Evolutionary conservation across 2,888 invertebrate species (phyloP).

Genomic region (Trichogramma evanescens): DNA sequence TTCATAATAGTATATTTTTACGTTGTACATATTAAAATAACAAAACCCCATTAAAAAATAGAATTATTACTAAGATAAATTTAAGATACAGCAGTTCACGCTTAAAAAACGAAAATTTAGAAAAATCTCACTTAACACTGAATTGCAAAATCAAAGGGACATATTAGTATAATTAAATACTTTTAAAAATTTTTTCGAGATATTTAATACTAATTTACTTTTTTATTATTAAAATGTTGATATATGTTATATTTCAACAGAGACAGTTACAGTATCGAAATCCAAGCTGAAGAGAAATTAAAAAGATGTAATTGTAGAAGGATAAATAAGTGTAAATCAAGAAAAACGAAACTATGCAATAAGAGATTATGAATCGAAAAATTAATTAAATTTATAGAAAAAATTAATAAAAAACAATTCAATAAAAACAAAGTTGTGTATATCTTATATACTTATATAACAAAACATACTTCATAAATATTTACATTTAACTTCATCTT

Average conservation of each 20-base stretch:
- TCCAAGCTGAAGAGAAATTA: constrained; percentile 10
- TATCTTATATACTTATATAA: constrained; percentile 8
- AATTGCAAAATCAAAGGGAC: neutral
- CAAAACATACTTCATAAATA: constrained; percentile 5
- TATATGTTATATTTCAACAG: constrained; percentile 19
- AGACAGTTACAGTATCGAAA: constrained; percentile 11
- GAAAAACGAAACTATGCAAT: constrained; percentile 12
- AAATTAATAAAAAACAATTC: neutral
- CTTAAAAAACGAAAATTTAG: neutral
- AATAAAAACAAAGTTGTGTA: neutral
- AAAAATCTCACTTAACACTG: neutral
- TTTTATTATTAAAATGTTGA: neutral
- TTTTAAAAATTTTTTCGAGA: neutral
- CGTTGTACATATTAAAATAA: constrained; percentile 28
- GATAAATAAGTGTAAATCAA: constrained; percentile 18
- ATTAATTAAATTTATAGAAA: constrained; percentile 1
- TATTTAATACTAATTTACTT: neutral
- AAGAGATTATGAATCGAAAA: constrained; percentile 9
- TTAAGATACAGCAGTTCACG: constrained; percentile 6
- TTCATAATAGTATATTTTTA: constrained; percentile 30
- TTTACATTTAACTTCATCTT: constrained; percentile 3
- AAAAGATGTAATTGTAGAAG: constrained; percentile 19
- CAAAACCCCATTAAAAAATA: constrained; percentile 24
- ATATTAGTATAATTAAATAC: neutral
- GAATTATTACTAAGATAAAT: constrained; percentile 10